phyloP scores from a whole-genome alignment of 1,140 invertebrate species.

The Zaprionus inermis region DNA sequence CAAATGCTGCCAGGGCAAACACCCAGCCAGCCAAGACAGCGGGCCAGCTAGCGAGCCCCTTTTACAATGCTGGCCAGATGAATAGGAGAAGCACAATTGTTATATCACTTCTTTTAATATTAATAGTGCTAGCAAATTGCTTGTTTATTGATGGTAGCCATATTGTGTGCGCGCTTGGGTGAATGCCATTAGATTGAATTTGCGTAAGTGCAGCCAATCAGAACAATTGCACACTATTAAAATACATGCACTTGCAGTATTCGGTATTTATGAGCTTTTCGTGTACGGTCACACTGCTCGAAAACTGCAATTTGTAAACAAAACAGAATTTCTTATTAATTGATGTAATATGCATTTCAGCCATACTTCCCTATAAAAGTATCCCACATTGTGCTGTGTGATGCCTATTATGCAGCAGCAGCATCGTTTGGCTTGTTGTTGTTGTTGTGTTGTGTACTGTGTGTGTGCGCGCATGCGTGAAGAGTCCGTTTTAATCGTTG shows the following conservation, averaged over 20 bases:
- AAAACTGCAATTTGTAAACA: background rate
- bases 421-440: slow-evolving; percentile 22
- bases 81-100: background rate
- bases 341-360: background rate
- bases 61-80: slow-evolving; percentile 13
- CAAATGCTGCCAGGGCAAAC: slow-evolving; percentile 74
- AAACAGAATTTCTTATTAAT: background rate
- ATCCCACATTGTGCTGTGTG: slow-evolving; percentile 23
- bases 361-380: background rate
- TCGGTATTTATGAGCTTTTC: background rate
- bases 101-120: background rate
- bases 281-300: background rate
- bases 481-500: slow-evolving; percentile 82
- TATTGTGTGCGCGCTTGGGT: background rate
- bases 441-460: slow-evolving; percentile 36
- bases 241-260: background rate
- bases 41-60: slow-evolving; percentile 45
- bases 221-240: background rate
- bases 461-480: slow-evolving; percentile 75
- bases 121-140: background rate
- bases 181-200: background rate
- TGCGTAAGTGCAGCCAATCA: background rate
- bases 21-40: slow-evolving; percentile 69
- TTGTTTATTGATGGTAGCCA: too few species aligned
- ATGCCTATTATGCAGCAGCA: slow-evolving; percentile 48